Percentiles rank a stretch among this genome's conserved stretches.
Evolutionary conservation across 2,113 vertebrate genomes (phyloP).

Genomic region (Zosterops japonicus): DNA sequence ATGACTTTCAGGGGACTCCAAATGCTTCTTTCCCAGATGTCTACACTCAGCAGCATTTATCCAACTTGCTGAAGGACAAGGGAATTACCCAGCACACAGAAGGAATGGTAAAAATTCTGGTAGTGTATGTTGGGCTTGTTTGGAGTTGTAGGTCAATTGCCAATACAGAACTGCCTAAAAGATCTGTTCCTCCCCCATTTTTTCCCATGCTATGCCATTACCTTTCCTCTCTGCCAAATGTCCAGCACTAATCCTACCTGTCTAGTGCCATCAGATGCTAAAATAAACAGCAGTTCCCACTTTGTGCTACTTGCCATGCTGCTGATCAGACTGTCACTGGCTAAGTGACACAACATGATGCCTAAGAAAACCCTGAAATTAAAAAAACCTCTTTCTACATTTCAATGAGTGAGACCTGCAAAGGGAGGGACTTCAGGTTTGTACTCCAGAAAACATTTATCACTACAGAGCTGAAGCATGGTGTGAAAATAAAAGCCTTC

Average conservation of each 20-base stretch:
- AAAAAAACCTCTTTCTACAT: not conserved
- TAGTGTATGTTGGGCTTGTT: accelerated
- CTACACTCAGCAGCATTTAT: not conserved
- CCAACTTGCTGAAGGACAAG: not conserved
- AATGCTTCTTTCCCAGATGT: not conserved
- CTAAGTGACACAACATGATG: not conserved
- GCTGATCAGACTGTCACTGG: not conserved
- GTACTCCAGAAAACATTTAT: conserved; percentile 47
- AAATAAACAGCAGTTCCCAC: not conserved
- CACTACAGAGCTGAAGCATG: not conserved
- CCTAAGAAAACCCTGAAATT: not conserved
- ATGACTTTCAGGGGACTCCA: not conserved
- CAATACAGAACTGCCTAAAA: not conserved
- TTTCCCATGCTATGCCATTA: not conserved
- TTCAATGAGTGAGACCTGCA: not conserved
- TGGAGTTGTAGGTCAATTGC: not conserved
- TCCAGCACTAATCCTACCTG: not conserved
- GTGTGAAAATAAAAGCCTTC: conserved; percentile 53
- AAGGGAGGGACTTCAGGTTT: not conserved
- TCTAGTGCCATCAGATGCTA: not conserved
- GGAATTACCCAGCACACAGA: not conserved
- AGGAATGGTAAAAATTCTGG: not conserved
- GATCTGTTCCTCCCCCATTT: not conserved
- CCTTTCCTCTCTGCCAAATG: not conserved
- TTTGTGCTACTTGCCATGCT: not conserved